Evolutionary conservation across 2,888 invertebrate genomes (phyloP).

Genomic region (Girardia tigrina): DNA sequence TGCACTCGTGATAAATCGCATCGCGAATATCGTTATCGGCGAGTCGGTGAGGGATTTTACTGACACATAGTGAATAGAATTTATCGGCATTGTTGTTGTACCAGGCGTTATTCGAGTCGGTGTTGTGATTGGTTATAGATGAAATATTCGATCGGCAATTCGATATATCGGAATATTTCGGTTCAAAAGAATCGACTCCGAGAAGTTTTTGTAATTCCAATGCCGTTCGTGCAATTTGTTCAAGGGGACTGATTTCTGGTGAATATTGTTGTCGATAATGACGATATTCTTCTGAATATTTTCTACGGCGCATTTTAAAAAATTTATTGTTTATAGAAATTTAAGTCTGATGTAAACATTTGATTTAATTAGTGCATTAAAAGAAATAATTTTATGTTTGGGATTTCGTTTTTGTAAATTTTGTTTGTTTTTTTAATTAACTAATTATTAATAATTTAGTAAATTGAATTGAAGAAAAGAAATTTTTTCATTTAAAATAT

Average conservation of each 20-base stretch:
- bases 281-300: conserved; percentile 8
- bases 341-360: conserved; percentile 8
- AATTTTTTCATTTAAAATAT: too few relatives aligned
- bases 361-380: conserved; percentile 2
- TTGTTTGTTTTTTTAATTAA: too few relatives aligned
- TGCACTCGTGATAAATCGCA: conserved; percentile 10
- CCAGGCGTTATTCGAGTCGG: not conserved
- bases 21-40: conserved; percentile 8
- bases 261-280: conserved; percentile 18
- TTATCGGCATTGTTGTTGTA: conserved; percentile 7
- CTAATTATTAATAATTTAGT: too few relatives aligned
- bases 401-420: too few relatives aligned
- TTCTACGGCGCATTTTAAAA: conserved; percentile 12
- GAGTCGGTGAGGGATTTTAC: conserved; percentile 11
- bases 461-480: too few relatives aligned
- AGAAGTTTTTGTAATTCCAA: conserved; percentile 18
- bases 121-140: too few relatives aligned
- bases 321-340: conserved; percentile 17
- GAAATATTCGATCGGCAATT: not conserved
- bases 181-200: conserved; percentile 15
- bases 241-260: not conserved
- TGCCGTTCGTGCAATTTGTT: conserved; percentile 7
- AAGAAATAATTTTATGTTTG: too few relatives aligned
- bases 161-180: conserved; percentile 13
- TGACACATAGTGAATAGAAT: not conserved